phyloP scores from a whole-genome alignment of 2,797 vertebrate genomes.

The Gadopsis bispinosus region DNA sequence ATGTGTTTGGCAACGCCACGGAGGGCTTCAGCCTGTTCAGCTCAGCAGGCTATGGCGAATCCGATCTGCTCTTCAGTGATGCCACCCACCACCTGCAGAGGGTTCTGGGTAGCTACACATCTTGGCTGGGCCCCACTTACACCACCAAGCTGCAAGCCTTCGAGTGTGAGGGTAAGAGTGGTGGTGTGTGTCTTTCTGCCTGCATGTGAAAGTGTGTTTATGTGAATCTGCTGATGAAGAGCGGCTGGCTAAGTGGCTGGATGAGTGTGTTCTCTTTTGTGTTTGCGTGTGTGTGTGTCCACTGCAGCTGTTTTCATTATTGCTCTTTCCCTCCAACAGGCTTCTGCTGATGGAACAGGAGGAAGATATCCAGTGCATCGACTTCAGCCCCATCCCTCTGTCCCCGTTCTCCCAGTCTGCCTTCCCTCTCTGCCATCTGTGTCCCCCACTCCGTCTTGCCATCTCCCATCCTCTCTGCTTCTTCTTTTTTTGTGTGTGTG shows the following conservation, averaged over 20 bases:
- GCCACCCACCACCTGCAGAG: conserved; percentile 85
- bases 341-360: conserved; percentile 82
- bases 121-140: conserved; percentile 86
- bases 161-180: conserved; percentile 86
- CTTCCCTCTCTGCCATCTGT: conserved; percentile 68
- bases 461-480: conserved; percentile 26
- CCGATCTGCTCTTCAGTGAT: conserved; percentile 85
- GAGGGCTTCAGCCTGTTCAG: conserved; percentile 86
- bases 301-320: conserved; percentile 72
- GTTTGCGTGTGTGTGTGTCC: conserved; percentile 18
- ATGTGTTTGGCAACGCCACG: conserved; percentile 80
- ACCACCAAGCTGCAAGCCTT: conserved; percentile 85
- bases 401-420: conserved; percentile 57
- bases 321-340: conserved; percentile 74
- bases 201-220: conserved; percentile 32
- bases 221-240: conserved; percentile 52
- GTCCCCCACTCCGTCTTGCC: conserved; percentile 30
- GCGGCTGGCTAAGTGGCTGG: conserved; percentile 38
- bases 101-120: conserved; percentile 85
- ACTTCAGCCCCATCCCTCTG: conserved; percentile 55
- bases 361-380: conserved; percentile 67
- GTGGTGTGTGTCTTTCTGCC: conserved; percentile 12
- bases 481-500: conserved; percentile 15
- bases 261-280: conserved; percentile 39
- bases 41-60: conserved; percentile 81